Evolutionary conservation across 1,140 invertebrate genomes (phyloP).

Genomic region (Drosophila ananassae): DNA sequence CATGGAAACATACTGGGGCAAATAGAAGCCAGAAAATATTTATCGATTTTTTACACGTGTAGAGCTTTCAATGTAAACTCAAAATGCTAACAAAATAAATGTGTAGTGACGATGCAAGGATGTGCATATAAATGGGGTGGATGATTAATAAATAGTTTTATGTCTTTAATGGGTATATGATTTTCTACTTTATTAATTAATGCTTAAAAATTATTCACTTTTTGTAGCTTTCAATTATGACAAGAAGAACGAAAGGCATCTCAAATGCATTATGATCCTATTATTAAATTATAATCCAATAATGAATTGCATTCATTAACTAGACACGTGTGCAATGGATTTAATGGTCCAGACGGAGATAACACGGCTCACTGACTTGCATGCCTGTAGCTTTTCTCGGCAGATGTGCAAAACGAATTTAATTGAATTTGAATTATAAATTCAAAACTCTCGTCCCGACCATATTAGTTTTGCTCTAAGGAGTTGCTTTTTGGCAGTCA

Average conservation of each 20-base stretch:
- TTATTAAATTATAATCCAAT: slow-evolving; percentile 12
- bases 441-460: slow-evolving; percentile 43
- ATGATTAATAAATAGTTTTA: background rate
- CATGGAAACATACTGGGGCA: slow-evolving; percentile 11
- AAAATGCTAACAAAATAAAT: slow-evolving; percentile 61
- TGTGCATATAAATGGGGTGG: background rate
- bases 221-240: no score
- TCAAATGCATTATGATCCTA: background rate
- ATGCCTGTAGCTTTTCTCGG: slow-evolving; percentile 34
- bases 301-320: slow-evolving; percentile 11
- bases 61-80: slow-evolving; percentile 58
- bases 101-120: slow-evolving; percentile 44
- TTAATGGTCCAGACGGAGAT: slow-evolving; percentile 34
- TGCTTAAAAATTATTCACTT: no score
- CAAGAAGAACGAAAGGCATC: background rate
- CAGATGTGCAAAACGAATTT: slow-evolving; percentile 53
- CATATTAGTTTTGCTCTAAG: slow-evolving; percentile 20
- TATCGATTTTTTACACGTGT: slow-evolving; percentile 57
- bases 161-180: no score
- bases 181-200: no score
- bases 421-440: slow-evolving; percentile 67
- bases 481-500: slow-evolving; percentile 42
- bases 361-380: slow-evolving; percentile 55
- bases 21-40: slow-evolving; percentile 34
- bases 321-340: slow-evolving; percentile 34